Evolutionary conservation across 2,113 vertebrate species (phyloP).

Genomic region (Mus spicilegus): DNA sequence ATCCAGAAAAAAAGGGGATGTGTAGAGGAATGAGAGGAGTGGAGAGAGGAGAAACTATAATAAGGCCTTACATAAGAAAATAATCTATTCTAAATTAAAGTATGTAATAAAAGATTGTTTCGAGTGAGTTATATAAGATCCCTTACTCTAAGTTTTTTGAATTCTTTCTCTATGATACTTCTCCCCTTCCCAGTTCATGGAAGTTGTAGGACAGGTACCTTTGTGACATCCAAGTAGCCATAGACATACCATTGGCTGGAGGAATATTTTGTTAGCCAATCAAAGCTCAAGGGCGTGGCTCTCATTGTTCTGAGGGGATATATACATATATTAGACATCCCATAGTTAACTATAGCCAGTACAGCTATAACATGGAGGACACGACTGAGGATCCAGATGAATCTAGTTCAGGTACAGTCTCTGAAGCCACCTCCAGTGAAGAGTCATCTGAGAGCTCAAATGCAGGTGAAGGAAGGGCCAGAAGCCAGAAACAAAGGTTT

Average conservation of each 20-base stretch:
- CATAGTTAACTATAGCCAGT: no score
- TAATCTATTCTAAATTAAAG: neutral
- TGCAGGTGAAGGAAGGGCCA: fast-evolving
- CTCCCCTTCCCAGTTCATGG: no score
- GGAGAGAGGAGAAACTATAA: neutral
- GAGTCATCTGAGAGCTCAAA: fast-evolving
- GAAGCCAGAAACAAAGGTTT: neutral
- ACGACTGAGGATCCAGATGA: fast-evolving
- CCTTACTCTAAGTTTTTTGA: neutral
- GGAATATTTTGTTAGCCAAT: neutral
- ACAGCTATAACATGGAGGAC: neutral
- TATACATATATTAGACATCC: neutral
- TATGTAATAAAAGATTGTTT: neutral
- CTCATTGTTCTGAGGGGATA: neutral
- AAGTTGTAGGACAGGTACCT: neutral
- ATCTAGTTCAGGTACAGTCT: neutral
- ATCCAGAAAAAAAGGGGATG: neutral
- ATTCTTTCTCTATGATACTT: neutral
- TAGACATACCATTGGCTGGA: neutral
- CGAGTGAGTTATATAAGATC: neutral
- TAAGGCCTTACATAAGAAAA: neutral
- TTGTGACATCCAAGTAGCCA: neutral
- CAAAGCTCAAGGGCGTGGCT: neutral
- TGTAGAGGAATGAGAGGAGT: neutral
- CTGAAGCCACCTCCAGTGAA: neutral